A percentile compares a stretch with the other conserved stretches of the same genome.
Evolutionary conservation across 2,113 vertebrate genomes (phyloP).

Genomic region (Clarias batrachus): DNA sequence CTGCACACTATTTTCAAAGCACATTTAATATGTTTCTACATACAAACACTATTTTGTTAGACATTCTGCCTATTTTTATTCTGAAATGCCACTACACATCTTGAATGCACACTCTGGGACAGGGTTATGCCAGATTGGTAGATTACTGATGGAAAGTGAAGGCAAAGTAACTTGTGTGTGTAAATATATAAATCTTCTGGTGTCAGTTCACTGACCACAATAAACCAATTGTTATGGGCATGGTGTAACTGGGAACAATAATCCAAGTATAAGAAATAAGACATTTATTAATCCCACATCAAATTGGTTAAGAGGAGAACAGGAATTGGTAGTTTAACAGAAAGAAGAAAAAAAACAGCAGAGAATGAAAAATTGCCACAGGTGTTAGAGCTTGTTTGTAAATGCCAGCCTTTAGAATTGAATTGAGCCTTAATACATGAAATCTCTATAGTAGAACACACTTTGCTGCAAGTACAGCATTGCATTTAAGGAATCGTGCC

Average conservation of each 20-base stretch:
- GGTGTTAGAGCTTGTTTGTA: neutral
- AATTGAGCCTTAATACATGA: neutral
- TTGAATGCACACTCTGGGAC: no score
- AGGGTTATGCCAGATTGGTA: no score
- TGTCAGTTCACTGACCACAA: constrained; percentile 69
- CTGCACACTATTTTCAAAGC: no score
- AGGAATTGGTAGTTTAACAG: constrained; percentile 20
- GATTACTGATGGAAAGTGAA: no score
- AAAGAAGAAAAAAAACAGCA: neutral
- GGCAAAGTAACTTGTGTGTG: no score
- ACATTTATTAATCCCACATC: constrained; percentile 56
- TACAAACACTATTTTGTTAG: no score
- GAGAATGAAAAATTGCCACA: neutral
- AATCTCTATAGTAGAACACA: neutral
- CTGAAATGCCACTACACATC: no score
- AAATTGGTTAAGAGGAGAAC: constrained; percentile 49
- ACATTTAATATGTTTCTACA: no score
- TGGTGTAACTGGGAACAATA: constrained; percentile 64
- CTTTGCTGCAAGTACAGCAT: neutral
- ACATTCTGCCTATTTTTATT: no score
- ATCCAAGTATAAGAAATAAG: constrained; percentile 56
- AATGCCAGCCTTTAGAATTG: neutral
- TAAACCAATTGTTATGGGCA: constrained; percentile 74
- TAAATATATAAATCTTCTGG: neutral
- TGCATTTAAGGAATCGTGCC: neutral